Conservation (phyloP, 2,113 vertebrate genomes). For the Dipodomys spectabilis region DNA sequence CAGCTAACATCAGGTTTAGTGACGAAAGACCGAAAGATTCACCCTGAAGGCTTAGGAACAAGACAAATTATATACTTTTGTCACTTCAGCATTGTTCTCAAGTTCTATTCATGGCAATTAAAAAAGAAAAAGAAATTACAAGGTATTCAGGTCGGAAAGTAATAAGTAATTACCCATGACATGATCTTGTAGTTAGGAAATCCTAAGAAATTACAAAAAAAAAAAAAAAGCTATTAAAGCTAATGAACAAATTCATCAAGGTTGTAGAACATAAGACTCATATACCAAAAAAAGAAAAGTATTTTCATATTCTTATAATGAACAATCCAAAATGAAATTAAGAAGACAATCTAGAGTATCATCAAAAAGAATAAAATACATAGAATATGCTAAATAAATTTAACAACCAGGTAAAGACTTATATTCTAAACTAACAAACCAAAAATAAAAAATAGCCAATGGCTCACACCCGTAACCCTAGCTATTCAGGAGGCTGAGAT, state of each 20-base stretch:
- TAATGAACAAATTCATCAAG: background rate
- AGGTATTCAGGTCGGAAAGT: background rate
- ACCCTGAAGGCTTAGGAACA: background rate
- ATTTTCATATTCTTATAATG: background rate
- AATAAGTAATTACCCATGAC: background rate
- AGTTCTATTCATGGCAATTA: background rate
- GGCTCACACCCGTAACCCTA: too few species aligned
- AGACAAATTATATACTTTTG: background rate
- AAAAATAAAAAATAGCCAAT: too few species aligned
- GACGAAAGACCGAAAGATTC: background rate
- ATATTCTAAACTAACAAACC: background rate
- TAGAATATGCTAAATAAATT: background rate
- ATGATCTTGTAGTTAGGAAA: too few species aligned
- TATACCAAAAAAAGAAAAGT: background rate
- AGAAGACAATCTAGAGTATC: background rate
- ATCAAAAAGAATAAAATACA: background rate
- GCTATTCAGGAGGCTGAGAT: too few species aligned
- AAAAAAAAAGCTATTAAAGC: too few species aligned
- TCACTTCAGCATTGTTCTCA: background rate
- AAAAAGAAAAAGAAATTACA: background rate
- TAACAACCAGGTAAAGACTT: too few species aligned
- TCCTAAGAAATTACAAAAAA: too few species aligned
- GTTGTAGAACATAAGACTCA: background rate
- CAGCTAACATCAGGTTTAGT: background rate
- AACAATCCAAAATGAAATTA: slow-evolving; percentile 18